These are phyloP conservation scores for Eumerus sabulonum DNA, from an alignment of 2,888 invertebrate genomes.

Conservation along the genomic window DNA sequence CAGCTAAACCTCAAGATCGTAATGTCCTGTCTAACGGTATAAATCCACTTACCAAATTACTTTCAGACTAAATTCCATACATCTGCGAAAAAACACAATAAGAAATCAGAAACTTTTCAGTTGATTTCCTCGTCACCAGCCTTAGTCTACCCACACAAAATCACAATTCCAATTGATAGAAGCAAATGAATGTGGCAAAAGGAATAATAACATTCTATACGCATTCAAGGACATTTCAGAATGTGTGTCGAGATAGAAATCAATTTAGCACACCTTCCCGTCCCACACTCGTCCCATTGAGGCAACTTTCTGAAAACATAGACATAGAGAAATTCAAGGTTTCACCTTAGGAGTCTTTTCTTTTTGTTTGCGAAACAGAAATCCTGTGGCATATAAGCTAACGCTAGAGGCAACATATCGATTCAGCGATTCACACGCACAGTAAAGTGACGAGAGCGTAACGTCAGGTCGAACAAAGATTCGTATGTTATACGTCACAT, in stretches of 20 bases:
- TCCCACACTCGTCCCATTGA: not conserved
- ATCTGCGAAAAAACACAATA: too few species aligned
- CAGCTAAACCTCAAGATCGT: too few species aligned
- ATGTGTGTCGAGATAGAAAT: not conserved
- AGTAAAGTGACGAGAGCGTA: not conserved
- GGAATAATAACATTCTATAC: too few species aligned
- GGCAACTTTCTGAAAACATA: not conserved
- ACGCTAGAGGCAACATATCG: conserved; percentile 38
- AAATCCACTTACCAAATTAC: too few species aligned
- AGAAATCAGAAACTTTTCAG: too few species aligned
- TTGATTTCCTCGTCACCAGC: too few species aligned
- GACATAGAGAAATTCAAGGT: not conserved
- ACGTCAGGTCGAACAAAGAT: conserved; percentile 34
- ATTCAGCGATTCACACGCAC: conserved; percentile 31
- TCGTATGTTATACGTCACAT: conserved; percentile 42
- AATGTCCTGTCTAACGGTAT: too few species aligned
- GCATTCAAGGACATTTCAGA: too few species aligned
- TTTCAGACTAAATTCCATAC: too few species aligned
- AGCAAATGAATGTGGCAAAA: too few species aligned
- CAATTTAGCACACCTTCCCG: not conserved
- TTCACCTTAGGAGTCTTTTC: not conserved
- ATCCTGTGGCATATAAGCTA: conserved; percentile 7
- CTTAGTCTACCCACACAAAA: too few species aligned
- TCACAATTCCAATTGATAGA: too few species aligned
- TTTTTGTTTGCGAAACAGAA: not conserved